A percentile compares a stretch with the other conserved stretches of the same genome.
phyloP scores from a whole-genome alignment of 2,113 vertebrate species.

The Tauraco erythrolophus region DNA sequence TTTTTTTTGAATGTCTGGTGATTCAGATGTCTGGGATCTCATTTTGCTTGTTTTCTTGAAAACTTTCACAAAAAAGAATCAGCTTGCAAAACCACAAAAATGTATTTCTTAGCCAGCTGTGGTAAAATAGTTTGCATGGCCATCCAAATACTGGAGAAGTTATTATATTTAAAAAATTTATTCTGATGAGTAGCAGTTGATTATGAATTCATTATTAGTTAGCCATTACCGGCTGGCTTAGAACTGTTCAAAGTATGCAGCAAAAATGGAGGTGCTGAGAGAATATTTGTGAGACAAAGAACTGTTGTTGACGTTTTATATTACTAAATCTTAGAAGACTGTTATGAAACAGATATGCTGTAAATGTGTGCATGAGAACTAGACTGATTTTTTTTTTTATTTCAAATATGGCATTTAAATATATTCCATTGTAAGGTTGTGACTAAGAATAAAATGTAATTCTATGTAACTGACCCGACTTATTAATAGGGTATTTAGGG shows the following conservation, averaged over 20 bases:
- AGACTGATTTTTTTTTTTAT: neutral
- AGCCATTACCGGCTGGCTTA: neutral
- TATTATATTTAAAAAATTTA: neutral
- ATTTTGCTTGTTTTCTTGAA: conserved; percentile 59
- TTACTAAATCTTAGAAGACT: neutral
- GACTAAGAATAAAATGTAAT: neutral
- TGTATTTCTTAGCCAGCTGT: conserved; percentile 38
- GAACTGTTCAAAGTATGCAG: neutral
- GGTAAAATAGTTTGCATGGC: conserved; percentile 1
- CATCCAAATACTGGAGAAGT: neutral
- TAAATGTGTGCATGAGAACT: neutral
- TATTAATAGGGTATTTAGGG: neutral
- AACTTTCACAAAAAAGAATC: conserved; percentile 50
- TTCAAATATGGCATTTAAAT: neutral
- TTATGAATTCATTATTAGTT: neutral
- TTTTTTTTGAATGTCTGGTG: conserved; percentile 38
- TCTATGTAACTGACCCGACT: neutral
- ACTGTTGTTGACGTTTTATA: neutral
- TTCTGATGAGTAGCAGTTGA: neutral
- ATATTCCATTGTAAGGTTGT: neutral
- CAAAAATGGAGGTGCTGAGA: neutral
- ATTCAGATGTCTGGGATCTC: conserved; percentile 67
- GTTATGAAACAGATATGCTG: neutral
- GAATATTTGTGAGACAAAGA: neutral
- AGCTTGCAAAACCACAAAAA: conserved; percentile 69